Evolutionary conservation across 2,113 vertebrate species (phyloP), one percentile per base, ranked within the genome.

Genomic region (Lipophrys pholis): DNA sequence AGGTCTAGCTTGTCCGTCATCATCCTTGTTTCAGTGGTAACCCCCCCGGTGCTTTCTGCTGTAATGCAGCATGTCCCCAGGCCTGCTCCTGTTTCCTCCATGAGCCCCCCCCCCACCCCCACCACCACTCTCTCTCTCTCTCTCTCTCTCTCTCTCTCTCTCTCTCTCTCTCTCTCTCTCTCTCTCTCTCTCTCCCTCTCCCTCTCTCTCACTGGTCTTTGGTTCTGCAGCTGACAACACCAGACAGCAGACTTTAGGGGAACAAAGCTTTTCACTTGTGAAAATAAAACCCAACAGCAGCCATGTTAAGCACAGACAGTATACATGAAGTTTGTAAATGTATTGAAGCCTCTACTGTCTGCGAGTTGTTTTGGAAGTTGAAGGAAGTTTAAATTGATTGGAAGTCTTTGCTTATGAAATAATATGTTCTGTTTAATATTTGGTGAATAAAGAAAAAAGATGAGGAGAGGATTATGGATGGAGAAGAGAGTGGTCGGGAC

Each of bases 1-100:
- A 78, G 83, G 70, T 91, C 68, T 61, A 56, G 57, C 49, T 59
- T 72, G 79, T 78, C 87, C 80, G 75, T 90, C 84, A 85, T 85
- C 86, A 46, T 71, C 50, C 76, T 73, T 89, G 90, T 84, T 86
- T 65, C 82, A 83, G 83, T 58, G 57, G 76, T 79, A 64, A 43
- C n/a, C 67, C 82, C 78, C 85, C 78, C 6, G n/a, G 57, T 65
- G 77, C 60, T 76, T 68, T 69, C 59, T 77, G 73, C 83, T 85
- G 69, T 81, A 66, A 55, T 14, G 48, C 86, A 82, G 78, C 85
- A n/a, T 64, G 83, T 84, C 71, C 42, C 59, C 1, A 42, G 58
- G 15, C 16, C 76, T 56, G 81, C 74, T 90, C 80, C 73, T 57
- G 69, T 82, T 87, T 83, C 75, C n/a, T n/a, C n/a, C n/a, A n/a